Conservation (phyloP, 2,888 invertebrate genomes). For the Cheiracanthium punctorium region DNA sequence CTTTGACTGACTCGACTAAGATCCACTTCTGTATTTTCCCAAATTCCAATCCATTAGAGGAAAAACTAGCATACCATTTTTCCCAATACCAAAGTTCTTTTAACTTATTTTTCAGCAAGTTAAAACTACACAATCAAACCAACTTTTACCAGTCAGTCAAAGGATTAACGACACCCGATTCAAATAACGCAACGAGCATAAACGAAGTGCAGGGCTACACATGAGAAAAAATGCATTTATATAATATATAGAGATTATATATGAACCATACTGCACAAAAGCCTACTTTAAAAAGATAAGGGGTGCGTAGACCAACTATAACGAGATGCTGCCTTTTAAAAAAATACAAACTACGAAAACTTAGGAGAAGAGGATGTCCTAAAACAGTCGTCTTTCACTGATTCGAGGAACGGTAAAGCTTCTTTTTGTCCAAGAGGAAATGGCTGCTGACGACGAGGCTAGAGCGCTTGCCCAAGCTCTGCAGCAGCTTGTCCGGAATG, state of each 20-base stretch:
- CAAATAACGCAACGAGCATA: too few species aligned
- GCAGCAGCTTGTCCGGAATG: conserved; percentile 79
- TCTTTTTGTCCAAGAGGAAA: conserved; percentile 92
- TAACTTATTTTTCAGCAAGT: too few species aligned
- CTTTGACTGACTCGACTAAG: too few species aligned
- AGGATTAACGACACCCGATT: too few species aligned
- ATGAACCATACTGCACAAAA: background rate
- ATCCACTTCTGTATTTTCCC: too few species aligned
- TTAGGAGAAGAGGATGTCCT: conserved; percentile 23
- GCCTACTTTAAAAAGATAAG: conserved; percentile 26
- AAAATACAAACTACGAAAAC: conserved; percentile 56
- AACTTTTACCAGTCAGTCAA: too few species aligned
- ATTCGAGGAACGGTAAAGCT: conserved; percentile 84
- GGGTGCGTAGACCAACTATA: conserved; percentile 62
- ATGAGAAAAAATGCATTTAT: conserved; percentile 21
- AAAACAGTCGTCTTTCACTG: conserved; percentile 33
- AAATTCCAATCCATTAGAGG: too few species aligned
- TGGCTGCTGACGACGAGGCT: conserved; percentile 92
- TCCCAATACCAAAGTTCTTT: too few species aligned
- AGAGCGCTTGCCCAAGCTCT: conserved; percentile 89
- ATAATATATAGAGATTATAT: conserved; percentile 19
- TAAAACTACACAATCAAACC: too few species aligned
- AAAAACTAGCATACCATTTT: too few species aligned
- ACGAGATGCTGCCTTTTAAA: conserved; percentile 50
- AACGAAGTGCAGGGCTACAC: conserved; percentile 11